Conservation (phyloP, 2,113 vertebrate genomes). For the Haliaeetus leucogaster region DNA sequence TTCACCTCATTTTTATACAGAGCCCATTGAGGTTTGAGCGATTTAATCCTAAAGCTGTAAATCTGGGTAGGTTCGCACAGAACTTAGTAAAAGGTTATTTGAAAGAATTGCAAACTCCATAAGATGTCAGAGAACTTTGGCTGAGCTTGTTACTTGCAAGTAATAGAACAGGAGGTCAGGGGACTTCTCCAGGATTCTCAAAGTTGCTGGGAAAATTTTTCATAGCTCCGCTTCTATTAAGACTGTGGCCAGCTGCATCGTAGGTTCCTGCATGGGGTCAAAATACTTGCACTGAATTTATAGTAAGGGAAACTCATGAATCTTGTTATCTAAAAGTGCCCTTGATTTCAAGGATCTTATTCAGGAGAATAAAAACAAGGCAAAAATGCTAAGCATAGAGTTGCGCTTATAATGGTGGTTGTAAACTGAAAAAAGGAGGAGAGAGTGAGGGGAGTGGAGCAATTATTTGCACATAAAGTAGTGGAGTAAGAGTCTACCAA, state of each 20-base stretch:
- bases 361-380: neutral
- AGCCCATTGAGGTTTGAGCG: constrained; percentile 21
- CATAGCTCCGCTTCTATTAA: neutral
- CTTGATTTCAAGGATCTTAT: neutral
- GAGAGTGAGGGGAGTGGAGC: neutral
- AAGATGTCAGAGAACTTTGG: constrained; percentile 31
- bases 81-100: constrained; percentile 48
- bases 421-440: neutral
- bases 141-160: constrained; percentile 25
- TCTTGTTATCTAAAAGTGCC: neutral
- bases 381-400: neutral
- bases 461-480: neutral
- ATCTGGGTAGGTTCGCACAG: constrained; percentile 15
- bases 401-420: neutral
- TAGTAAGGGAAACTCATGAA: neutral
- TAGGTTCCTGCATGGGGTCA: neutral
- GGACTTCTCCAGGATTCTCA: neutral
- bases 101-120: constrained; percentile 40
- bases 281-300: neutral
- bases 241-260: neutral
- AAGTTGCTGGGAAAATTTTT: constrained; percentile 7
- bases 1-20: constrained; percentile 47
- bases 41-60: constrained; percentile 52
- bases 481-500: neutral
- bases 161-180: neutral